phyloP scores from a whole-genome alignment of 2,888 invertebrate species.

The Rhopalosiphum nymphaeae region DNA sequence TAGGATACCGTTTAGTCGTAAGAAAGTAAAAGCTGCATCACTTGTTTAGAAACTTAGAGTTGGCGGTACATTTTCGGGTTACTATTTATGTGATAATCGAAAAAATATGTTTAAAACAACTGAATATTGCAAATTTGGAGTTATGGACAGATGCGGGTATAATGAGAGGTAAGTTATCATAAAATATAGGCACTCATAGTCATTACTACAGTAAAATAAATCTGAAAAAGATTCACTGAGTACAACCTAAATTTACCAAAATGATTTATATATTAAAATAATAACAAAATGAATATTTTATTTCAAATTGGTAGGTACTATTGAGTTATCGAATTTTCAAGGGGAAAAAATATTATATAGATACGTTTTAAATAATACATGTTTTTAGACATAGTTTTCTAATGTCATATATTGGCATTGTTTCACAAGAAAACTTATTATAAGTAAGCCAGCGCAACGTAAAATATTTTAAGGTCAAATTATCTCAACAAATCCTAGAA shows the following conservation, averaged over 20 bases:
- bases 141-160: neutral
- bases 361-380: neutral
- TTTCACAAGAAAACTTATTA: neutral
- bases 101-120: neutral
- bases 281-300: neutral
- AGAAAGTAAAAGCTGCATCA: neutral
- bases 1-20: neutral
- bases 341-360: neutral
- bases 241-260: neutral
- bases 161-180: neutral
- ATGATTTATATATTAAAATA: neutral
- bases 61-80: neutral
- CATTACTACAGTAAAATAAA: neutral
- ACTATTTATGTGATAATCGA: neutral
- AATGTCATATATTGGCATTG: neutral
- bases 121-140: neutral
- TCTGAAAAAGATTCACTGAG: neutral
- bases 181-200: neutral
- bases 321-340: neutral
- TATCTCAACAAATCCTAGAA: neutral
- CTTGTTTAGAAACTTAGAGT: neutral
- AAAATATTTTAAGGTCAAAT: constrained; percentile 2
- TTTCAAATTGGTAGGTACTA: neutral
- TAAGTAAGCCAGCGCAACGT: neutral
- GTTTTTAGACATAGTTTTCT: neutral